Percentiles rank a stretch among this genome's conserved stretches.
These are phyloP conservation scores for Heteropelma amictum DNA, from an alignment of 2,888 invertebrate species.

Conservation along the genomic window DNA sequence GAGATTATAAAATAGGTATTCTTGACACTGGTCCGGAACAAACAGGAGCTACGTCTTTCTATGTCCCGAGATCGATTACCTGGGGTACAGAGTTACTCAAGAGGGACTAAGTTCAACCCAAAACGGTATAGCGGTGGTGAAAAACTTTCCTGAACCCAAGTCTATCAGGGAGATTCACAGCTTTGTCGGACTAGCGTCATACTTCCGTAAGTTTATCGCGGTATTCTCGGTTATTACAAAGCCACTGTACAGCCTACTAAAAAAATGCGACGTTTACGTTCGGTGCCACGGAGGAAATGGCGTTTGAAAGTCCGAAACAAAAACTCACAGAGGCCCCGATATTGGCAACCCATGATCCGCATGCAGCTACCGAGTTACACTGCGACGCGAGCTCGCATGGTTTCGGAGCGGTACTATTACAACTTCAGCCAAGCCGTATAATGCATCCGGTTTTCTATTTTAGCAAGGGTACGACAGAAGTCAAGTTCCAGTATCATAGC, in stretches of 20 bases:
- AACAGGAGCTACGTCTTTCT: conserved; percentile 51
- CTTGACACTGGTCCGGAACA: not conserved
- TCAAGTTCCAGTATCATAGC: conserved; percentile 67
- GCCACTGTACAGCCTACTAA: conserved; percentile 62
- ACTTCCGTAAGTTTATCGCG: conserved; percentile 62
- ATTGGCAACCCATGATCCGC: conserved; percentile 34
- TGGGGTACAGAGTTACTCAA: conserved; percentile 53
- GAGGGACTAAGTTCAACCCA: conserved; percentile 47
- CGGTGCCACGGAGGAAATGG: conserved; percentile 17
- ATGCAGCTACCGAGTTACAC: conserved; percentile 1
- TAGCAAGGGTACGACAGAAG: conserved; percentile 64
- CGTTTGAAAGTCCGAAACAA: conserved; percentile 35
- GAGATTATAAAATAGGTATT: conserved; percentile 12
- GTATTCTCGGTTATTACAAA: conserved; percentile 60
- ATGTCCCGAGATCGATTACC: conserved; percentile 44
- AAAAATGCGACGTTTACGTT: conserved; percentile 39
- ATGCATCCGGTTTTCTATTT: conserved; percentile 69
- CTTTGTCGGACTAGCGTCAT: conserved; percentile 61
- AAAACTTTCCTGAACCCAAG: conserved; percentile 58
- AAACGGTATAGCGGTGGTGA: conserved; percentile 50
- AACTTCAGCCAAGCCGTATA: conserved; percentile 60
- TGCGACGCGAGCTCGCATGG: conserved; percentile 1
- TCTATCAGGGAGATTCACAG: conserved; percentile 56
- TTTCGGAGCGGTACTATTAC: conserved; percentile 68
- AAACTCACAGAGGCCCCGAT: conserved; percentile 28